Base-by-base conservation (phyloP, 2,113 vertebrate species). In the Alexandromys fortis region DNA sequence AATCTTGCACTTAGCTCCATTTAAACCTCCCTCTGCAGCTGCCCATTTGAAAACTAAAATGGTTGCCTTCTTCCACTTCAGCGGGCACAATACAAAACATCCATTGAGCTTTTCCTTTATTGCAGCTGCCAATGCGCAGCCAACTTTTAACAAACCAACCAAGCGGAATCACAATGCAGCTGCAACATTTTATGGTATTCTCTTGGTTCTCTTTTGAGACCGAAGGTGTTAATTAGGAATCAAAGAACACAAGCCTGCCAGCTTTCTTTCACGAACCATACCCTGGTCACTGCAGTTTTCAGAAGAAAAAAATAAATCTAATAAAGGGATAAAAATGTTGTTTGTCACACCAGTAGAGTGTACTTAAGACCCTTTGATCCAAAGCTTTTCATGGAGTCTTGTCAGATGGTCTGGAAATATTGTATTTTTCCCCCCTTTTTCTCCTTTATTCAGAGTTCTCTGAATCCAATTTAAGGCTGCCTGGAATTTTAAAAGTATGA, bases 151-250 rank as follows among this genome's bases (percentile, higher is more conserved):
- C 98, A 98, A 99, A 99, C 98, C 98, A 99, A 98, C 98, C 98
- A 98, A 99, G 98, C 98, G 98, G 98, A 99, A 99, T 98, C 99
- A 99, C 98, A 99, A 99, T 99, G 98, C 98, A 98, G 98, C 98
- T 98, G 98, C 98, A 98, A 99, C 99, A 99, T 98, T 99, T 99
- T 98, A 99, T 98, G 98, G 98, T 98, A 98, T 98, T 98, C 98
- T 98, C 98, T 98, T 98, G 98, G 98, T 98, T 98, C 98, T 98
- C 98, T 98, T 98, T 98, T 98, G 98, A 98, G 98, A 98, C 97
- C 97, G 97, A 98, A 99, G 98, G 98, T 99, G 98, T 99, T 99
- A 99, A 99, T 99, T 99, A 99, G 98, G 98, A 98, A 99, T 98
- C 98, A 99, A 98, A 99, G 98, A 99, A 98, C 98, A 98, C 98